Evolutionary conservation across 1,140 invertebrate genomes (phyloP).

Genomic region (Drosophila leontia): DNA sequence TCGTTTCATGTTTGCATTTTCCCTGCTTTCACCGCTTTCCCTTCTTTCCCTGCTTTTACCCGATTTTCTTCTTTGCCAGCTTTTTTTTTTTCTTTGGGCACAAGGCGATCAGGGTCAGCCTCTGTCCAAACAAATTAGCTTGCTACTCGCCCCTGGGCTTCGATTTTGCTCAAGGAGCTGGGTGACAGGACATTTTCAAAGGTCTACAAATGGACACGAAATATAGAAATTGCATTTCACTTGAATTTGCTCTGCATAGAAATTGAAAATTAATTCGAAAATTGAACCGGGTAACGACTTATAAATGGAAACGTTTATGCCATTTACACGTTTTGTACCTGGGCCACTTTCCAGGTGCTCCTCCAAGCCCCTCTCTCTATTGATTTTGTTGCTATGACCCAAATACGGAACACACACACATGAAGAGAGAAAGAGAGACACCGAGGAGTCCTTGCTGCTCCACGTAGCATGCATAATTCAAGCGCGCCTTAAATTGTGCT

Average conservation of each 20-base stretch:
- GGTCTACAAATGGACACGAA: background rate
- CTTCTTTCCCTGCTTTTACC: conserved; percentile 12
- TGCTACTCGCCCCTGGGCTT: conserved; percentile 39
- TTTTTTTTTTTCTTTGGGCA: conserved; percentile 3
- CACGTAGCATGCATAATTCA: conserved; percentile 69
- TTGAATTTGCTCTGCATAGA: conserved; percentile 39
- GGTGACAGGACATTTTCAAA: conserved; percentile 3
- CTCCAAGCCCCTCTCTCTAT: conserved; percentile 39
- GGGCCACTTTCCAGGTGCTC: conserved; percentile 25
- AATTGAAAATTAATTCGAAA: conserved; percentile 50
- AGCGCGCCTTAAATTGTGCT: conserved; percentile 51
- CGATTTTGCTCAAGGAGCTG: background rate
- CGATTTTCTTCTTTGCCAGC: conserved; percentile 12
- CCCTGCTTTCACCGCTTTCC: conserved; percentile 1
- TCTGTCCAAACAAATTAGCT: conserved; percentile 71
- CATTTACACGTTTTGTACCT: conserved; percentile 26
- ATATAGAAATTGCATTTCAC: conserved; percentile 30
- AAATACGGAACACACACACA: conserved; percentile 42
- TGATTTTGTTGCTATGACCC: conserved; percentile 74
- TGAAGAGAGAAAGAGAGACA: background rate
- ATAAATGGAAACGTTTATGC: conserved; percentile 50
- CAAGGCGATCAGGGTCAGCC: conserved; percentile 31
- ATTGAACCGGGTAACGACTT: conserved; percentile 27
- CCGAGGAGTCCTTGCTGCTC: conserved; percentile 3
- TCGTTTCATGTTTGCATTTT: conserved; percentile 61